Conservation (phyloP, 2,888 invertebrate species). For the Andricus curvator region DNA sequence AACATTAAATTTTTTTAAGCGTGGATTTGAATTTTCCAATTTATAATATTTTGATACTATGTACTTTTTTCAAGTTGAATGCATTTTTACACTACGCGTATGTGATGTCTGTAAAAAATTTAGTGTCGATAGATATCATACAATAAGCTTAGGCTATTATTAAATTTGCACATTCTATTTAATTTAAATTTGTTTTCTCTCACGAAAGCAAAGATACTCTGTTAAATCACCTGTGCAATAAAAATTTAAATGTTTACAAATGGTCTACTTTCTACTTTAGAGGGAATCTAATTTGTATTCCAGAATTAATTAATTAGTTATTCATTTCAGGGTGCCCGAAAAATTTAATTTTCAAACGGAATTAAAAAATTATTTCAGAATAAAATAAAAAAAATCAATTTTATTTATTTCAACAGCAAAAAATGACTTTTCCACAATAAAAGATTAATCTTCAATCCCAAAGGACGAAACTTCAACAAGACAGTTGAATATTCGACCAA, state of each 20-base stretch:
- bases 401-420: too few species aligned
- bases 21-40: not conserved
- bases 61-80: constrained; percentile 38
- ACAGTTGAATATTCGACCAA: too few species aligned
- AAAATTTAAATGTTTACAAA: not conserved
- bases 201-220: not conserved
- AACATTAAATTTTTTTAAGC: not conserved
- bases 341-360: too few species aligned
- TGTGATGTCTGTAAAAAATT: constrained; percentile 45
- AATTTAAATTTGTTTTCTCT: constrained; percentile 5
- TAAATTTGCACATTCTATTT: constrained; percentile 25
- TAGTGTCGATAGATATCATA: not conserved
- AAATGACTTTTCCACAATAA: too few species aligned
- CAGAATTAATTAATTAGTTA: not conserved
- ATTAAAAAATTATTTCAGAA: too few species aligned
- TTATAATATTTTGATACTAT: constrained; percentile 48
- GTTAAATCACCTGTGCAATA: constrained; percentile 25
- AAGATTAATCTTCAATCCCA: too few species aligned
- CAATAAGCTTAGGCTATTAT: constrained; percentile 10
- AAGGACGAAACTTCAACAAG: too few species aligned
- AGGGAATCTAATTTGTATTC: not conserved
- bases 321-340: not conserved
- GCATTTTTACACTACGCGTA: constrained; percentile 47
- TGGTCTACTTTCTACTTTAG: not conserved
- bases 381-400: too few species aligned